These are phyloP conservation scores for Atrina japonica DNA, from an alignment of 2,888 invertebrate genomes.

Conservation along the genomic window DNA sequence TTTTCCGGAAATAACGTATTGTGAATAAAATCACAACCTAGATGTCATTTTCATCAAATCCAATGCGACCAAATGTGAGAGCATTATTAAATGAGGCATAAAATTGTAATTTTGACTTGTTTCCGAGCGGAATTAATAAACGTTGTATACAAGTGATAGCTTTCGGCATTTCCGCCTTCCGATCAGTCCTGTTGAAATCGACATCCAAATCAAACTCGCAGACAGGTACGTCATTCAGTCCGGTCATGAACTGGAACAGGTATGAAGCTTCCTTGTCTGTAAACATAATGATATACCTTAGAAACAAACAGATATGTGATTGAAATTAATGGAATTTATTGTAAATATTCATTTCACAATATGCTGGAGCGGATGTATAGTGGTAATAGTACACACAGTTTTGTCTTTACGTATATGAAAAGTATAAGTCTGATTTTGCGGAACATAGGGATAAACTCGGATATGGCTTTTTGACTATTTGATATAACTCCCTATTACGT, in stretches of 20 bases:
- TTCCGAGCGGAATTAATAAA: constrained; percentile 53
- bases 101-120: constrained; percentile 50
- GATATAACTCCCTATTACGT: too few species aligned
- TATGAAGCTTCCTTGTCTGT: constrained; percentile 52
- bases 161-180: constrained; percentile 47
- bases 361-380: not conserved
- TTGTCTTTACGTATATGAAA: too few species aligned
- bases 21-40: too few species aligned
- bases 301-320: not conserved
- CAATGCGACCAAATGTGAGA: constrained; percentile 47
- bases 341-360: not conserved
- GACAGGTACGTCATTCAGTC: constrained; percentile 51
- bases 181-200: constrained; percentile 50
- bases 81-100: constrained; percentile 55
- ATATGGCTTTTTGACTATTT: too few species aligned
- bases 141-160: constrained; percentile 54
- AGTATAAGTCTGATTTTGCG: too few species aligned
- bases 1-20: too few species aligned
- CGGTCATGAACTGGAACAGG: constrained; percentile 58
- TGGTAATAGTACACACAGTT: not conserved
- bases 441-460: too few species aligned
- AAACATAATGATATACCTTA: constrained; percentile 2
- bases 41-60: constrained; percentile 36
- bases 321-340: not conserved
- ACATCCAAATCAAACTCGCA: constrained; percentile 51